These are phyloP conservation scores for Mamestra configurata DNA, from an alignment of 1,140 invertebrate genomes.

Conservation along the genomic window DNA sequence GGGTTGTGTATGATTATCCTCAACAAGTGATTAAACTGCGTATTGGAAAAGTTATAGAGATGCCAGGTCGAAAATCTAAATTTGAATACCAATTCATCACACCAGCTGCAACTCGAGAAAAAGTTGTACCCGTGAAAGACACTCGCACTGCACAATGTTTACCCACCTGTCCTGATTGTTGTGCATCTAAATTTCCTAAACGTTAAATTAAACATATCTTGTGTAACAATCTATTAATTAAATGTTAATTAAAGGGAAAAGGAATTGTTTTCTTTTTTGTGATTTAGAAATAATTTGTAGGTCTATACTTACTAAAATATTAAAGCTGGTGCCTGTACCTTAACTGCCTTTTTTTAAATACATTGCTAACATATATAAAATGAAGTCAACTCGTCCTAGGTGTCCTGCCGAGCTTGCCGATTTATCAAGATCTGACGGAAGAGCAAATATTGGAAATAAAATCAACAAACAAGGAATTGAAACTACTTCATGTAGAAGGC, in stretches of 20 bases:
- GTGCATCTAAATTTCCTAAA: constrained; percentile 53
- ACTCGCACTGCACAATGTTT: constrained; percentile 77
- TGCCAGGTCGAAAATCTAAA: constrained; percentile 78
- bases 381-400: constrained; percentile 70
- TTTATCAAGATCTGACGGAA: constrained; percentile 63
- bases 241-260: constrained; percentile 36
- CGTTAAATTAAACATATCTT: constrained; percentile 44
- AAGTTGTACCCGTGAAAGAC: constrained; percentile 72
- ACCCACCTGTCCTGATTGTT: constrained; percentile 65
- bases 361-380: constrained; percentile 58
- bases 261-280: neutral
- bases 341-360: constrained; percentile 2
- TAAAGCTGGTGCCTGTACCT: neutral
- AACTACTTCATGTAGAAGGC: constrained; percentile 24
- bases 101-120: constrained; percentile 68
- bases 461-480: constrained; percentile 36
- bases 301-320: neutral
- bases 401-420: constrained; percentile 65
- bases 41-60: constrained; percentile 77
- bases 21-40: constrained; percentile 83
- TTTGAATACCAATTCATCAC: constrained; percentile 84
- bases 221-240: constrained; percentile 31
- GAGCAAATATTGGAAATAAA: constrained; percentile 61
- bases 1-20: constrained; percentile 78
- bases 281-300: neutral